A percentile compares a stretch with the other conserved stretches of the same genome.
phyloP scores from a whole-genome alignment of 1,140 invertebrate genomes.

The Aphis craccivora region DNA sequence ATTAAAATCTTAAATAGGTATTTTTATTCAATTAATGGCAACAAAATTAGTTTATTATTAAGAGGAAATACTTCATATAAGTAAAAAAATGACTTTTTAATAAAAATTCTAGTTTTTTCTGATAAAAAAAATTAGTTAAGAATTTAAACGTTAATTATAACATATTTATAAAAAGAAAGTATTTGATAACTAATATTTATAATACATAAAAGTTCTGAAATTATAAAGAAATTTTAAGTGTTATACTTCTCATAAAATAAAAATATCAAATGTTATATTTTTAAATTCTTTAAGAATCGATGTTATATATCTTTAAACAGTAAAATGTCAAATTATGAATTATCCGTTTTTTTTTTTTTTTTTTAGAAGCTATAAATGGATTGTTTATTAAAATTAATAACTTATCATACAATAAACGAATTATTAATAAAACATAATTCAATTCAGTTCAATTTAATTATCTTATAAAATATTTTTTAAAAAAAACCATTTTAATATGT shows the following conservation, averaged over 20 bases:
- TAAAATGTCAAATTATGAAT: background rate
- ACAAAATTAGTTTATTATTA: background rate
- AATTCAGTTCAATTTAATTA: no score
- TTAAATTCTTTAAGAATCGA: background rate
- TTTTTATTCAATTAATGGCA: background rate
- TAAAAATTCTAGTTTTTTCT: background rate
- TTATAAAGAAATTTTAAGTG: background rate
- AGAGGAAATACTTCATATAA: background rate
- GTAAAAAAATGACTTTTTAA: background rate
- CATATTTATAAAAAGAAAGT: background rate
- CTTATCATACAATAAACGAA: background rate
- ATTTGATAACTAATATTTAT: background rate
- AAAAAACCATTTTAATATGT: no score
- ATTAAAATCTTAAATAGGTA: background rate
- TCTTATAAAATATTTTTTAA: no score
- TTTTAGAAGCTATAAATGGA: background rate
- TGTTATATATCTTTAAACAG: background rate
- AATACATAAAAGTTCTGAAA: background rate
- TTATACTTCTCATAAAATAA: background rate
- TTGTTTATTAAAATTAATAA: background rate
- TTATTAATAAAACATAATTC: background rate
- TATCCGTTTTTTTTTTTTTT: background rate
- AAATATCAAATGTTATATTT: background rate
- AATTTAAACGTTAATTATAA: background rate
- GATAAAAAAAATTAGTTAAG: background rate